phyloP scores from a whole-genome alignment of 2,797 vertebrate genomes.

The Aratinga solstitialis region DNA sequence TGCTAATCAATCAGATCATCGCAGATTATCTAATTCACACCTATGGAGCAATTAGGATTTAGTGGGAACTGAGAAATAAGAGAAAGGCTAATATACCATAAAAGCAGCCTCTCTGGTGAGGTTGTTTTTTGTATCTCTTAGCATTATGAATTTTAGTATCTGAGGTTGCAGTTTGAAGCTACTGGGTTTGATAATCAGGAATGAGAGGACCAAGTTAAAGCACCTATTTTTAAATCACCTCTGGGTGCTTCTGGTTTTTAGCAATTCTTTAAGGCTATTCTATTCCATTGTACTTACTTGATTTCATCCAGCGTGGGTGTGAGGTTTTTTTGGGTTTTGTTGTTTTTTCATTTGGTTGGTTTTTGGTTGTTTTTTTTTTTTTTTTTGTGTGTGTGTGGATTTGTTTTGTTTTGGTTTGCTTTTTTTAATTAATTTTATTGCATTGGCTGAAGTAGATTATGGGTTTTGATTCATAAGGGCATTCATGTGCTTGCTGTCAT shows the following conservation, averaged over 20 bases:
- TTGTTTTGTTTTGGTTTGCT: background rate
- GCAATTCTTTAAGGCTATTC: background rate
- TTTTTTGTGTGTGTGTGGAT: background rate
- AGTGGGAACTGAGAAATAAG: background rate
- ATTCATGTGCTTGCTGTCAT: background rate
- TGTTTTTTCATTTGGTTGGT: too few relatives aligned
- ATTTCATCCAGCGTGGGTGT: background rate
- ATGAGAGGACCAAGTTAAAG: background rate
- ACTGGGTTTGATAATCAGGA: background rate
- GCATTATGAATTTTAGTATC: background rate
- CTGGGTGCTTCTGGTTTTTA: background rate
- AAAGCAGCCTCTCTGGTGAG: background rate
- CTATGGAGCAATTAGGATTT: background rate
- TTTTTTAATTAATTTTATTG: background rate
- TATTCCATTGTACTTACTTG: background rate
- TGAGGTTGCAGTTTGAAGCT: background rate
- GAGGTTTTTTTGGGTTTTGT: background rate
- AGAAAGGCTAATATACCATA: background rate
- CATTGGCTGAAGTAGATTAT: background rate
- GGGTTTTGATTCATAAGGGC: background rate
- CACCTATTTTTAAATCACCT: background rate
- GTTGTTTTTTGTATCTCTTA: background rate
- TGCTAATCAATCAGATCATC: background rate
- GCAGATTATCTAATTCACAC: background rate
- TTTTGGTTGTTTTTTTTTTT: too few relatives aligned